Percentiles rank a stretch among this genome's conserved stretches.
Evolutionary conservation across 2,888 invertebrate genomes (phyloP).

Genomic region (Netelia fuscicornis): DNA sequence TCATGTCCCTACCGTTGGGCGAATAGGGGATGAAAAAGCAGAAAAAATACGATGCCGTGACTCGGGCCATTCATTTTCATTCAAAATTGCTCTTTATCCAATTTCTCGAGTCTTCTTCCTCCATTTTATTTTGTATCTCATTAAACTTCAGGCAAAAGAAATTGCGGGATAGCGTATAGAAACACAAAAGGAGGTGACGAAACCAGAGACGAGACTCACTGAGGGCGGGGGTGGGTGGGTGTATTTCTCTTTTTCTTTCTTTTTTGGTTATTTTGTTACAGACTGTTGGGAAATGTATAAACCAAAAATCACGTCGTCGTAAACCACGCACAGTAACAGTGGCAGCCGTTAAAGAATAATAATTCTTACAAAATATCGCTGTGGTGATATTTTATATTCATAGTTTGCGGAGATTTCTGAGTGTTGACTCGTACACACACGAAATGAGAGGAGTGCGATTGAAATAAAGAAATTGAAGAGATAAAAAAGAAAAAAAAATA

Average conservation of each 20-base stretch:
- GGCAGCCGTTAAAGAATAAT: slow-evolving; percentile 23
- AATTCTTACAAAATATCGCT: slow-evolving; percentile 46
- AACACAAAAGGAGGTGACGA: slow-evolving; percentile 69
- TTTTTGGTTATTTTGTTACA: not conserved
- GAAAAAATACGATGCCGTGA: slow-evolving; percentile 66
- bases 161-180: slow-evolving; percentile 74
- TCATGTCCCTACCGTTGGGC: slow-evolving; percentile 38
- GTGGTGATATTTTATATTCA: slow-evolving; percentile 45
- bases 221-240: slow-evolving; percentile 22
- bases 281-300: slow-evolving; percentile 24
- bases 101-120: slow-evolving; percentile 79
- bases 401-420: slow-evolving; percentile 60
- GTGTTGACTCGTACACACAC: slow-evolving; percentile 64
- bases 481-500: not conserved
- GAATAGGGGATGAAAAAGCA: slow-evolving; percentile 43
- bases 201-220: slow-evolving; percentile 39
- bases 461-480: slow-evolving; percentile 67
- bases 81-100: slow-evolving; percentile 84
- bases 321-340: not conserved
- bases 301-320: slow-evolving; percentile 37
- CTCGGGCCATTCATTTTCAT: slow-evolving; percentile 79
- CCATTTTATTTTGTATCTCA: slow-evolving; percentile 77
- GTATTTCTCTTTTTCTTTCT: slow-evolving; percentile 19
- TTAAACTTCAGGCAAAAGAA: slow-evolving; percentile 82
- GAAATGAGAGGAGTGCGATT: slow-evolving; percentile 60